Evolutionary conservation across 2,888 invertebrate species (phyloP), one percentile per base, ranked within the genome.

Genomic region (Pheosia gnoma): DNA sequence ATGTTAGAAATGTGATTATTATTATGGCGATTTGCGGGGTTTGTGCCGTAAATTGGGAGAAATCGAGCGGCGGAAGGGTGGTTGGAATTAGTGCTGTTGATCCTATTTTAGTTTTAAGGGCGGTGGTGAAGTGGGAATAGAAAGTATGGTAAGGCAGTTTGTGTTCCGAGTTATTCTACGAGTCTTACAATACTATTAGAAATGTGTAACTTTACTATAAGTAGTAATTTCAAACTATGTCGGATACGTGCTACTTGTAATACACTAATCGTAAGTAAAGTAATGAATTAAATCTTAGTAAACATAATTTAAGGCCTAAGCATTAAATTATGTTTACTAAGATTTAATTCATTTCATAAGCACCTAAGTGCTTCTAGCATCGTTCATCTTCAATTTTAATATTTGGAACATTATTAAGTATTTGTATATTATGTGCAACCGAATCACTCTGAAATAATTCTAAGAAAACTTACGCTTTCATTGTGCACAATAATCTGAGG

Each of bases 1-100:
- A 74, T 78, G 82, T 74, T 81, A 71, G 72, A 86, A 87, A 88
- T 86, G 84, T 86, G 82, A 82, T 90, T 88, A 85, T 90, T 88
- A 85, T 79, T 82, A 75, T 78, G 69, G 66, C 80, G 80, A 84
- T 84, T 86, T 85, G 82, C 77, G 81, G 81, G 82, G 79, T 79
- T 79, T 71, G 86, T 86, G 85, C 80, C 75, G 82, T 81, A 80
- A 82, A 85, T 86, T 84, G 85, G 75, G 67, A 75, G 75, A 82
- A 82, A 83, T 85, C 75, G 80, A 77, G 77, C 69, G 77, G 65
- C 66, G 78, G 84, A 82, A 79, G 83, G 82, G 78, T 82, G 79
- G 66, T 36, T 57, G 54, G 36, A 52, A 39, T 41, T 56, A 45
- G 45, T 43, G 39, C 41, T 41, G 36, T 4, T 36, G 10, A 57